phyloP scores from a whole-genome alignment of 1,140 invertebrate species.

The Samia ricini region DNA sequence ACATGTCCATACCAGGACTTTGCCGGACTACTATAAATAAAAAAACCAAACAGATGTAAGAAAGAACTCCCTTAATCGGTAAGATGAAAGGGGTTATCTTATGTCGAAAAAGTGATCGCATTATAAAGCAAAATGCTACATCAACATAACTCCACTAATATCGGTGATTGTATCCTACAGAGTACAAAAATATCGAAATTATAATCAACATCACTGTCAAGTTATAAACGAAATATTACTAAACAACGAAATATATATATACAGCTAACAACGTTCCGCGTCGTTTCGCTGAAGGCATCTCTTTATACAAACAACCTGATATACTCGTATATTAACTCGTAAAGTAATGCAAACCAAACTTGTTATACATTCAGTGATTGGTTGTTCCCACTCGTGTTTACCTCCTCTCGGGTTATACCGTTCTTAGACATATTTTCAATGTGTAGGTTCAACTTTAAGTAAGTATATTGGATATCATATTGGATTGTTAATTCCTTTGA shows the following conservation, averaged over 20 bases:
- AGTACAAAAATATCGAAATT: neutral
- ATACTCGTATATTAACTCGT: conserved; percentile 12
- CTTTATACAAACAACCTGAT: conserved; percentile 6
- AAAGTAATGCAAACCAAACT: conserved; percentile 20
- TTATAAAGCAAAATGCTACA: too few species aligned
- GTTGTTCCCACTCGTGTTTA: conserved; percentile 28
- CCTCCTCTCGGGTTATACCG: conserved; percentile 30
- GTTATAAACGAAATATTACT: neutral
- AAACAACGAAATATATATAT: neutral
- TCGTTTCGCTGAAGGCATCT: neutral
- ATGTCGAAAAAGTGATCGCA: too few species aligned
- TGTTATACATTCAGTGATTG: conserved; percentile 38
- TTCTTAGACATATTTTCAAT: conserved; percentile 4
- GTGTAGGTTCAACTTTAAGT: neutral
- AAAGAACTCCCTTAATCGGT: too few species aligned
- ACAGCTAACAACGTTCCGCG: neutral
- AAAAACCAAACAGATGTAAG: too few species aligned
- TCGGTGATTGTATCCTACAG: too few species aligned
- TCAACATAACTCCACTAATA: too few species aligned
- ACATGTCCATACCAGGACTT: too few species aligned
- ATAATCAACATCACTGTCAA: neutral
- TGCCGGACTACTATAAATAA: too few species aligned
- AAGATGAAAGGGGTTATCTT: too few species aligned
- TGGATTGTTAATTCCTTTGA: neutral
- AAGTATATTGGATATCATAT: too few species aligned